Conservation (phyloP, 2,888 invertebrate genomes). For the Hemistola chrysoprasaria region DNA sequence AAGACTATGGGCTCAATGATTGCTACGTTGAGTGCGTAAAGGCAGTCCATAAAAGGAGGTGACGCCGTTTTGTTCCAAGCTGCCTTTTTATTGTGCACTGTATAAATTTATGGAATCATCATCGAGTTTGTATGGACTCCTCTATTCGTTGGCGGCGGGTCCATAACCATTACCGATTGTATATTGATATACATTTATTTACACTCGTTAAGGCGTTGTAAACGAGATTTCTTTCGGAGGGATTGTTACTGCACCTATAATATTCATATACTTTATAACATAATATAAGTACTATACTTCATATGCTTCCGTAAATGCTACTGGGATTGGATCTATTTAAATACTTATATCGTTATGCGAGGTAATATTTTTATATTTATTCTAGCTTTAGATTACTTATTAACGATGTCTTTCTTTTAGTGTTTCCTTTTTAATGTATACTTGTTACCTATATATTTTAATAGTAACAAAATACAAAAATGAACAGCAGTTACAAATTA, state of each 20-base stretch:
- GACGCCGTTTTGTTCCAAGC: conserved; percentile 74
- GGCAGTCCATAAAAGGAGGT: conserved; percentile 68
- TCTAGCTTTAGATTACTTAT: no score
- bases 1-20: conserved; percentile 53
- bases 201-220: conserved; percentile 57
- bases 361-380: no score
- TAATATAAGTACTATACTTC: no score
- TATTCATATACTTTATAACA: no score
- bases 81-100: conserved; percentile 76
- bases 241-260: conserved; percentile 9
- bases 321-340: no score
- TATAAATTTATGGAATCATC: conserved; percentile 82
- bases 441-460: no score
- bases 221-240: conserved; percentile 29
- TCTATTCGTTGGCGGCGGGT: conserved; percentile 67
- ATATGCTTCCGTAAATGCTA: no score
- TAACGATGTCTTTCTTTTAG: no score
- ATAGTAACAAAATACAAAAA: no score
- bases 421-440: no score
- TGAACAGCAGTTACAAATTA: no score
- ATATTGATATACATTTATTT: conserved; percentile 72
- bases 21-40: conserved; percentile 48
- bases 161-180: conserved; percentile 76
- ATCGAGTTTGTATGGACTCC: conserved; percentile 77
- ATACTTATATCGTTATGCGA: no score